These are phyloP conservation scores for Eublepharis macularius DNA, from an alignment of 2,113 vertebrate species.

Conservation along the genomic window DNA sequence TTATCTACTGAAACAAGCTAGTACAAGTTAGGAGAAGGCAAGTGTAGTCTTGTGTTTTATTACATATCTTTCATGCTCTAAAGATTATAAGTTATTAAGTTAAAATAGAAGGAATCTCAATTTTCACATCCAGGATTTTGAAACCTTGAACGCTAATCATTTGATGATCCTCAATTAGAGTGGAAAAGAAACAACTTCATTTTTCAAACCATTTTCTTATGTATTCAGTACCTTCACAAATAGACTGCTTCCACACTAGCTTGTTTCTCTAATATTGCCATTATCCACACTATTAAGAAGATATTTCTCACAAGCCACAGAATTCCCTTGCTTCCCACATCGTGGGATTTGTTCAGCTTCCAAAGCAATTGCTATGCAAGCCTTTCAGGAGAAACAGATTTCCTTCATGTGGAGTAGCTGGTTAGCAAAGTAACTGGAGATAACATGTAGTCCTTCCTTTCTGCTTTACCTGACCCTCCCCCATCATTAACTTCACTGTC, in stretches of 20 bases:
- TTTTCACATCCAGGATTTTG: neutral
- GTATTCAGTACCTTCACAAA: neutral
- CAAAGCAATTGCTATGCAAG: neutral
- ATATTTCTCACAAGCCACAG: neutral
- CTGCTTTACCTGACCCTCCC: neutral
- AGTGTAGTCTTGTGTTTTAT: conserved; percentile 6
- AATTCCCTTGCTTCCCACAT: neutral
- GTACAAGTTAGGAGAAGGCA: conserved; percentile 1
- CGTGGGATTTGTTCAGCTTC: neutral
- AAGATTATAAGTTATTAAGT: neutral
- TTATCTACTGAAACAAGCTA: conserved; percentile 26
- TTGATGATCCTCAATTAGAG: neutral
- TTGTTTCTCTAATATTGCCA: neutral
- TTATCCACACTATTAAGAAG: neutral
- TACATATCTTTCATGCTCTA: neutral
- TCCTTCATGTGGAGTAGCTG: neutral
- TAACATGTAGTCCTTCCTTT: neutral
- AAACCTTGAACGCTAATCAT: neutral
- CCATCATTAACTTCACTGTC: neutral
- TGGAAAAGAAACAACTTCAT: neutral
- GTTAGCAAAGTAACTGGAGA: neutral
- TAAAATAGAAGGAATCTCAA: neutral
- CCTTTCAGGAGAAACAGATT: neutral
- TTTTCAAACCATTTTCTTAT: neutral
- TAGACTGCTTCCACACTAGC: neutral